Conservation (phyloP, 2,797 vertebrate species). For the Podarcis siculus region DNA sequence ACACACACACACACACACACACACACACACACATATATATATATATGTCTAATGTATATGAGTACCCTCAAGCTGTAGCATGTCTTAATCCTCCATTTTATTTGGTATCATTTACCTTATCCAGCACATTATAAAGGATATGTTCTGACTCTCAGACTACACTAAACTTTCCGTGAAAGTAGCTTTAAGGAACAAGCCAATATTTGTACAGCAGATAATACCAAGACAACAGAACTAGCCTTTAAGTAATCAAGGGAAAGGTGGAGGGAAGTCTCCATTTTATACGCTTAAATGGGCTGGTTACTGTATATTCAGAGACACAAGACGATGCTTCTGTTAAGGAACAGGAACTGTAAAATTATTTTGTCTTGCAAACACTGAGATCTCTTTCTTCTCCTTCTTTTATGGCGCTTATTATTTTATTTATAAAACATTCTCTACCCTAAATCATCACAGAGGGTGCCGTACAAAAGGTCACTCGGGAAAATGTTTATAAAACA, state of each 20-base stretch:
- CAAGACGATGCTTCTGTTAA: conserved; percentile 32
- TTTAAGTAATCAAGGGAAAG: conserved; percentile 25
- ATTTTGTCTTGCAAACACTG: conserved; percentile 56
- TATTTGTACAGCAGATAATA: conserved; percentile 59
- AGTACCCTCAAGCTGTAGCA: conserved; percentile 71
- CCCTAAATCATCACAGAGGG: conserved; percentile 55
- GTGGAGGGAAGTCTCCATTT: conserved; percentile 34
- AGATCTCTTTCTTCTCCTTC: not conserved
- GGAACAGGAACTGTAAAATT: conserved; percentile 60
- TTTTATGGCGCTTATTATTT: conserved; percentile 31
- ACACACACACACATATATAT: not conserved
- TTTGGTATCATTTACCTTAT: conserved; percentile 68
- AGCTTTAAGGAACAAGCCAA: conserved; percentile 48
- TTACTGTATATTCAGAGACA: conserved; percentile 3
- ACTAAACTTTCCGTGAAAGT: conserved; percentile 63
- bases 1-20: not conserved
- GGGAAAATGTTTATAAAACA: conserved; percentile 52
- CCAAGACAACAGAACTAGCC: conserved; percentile 47
- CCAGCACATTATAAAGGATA: conserved; percentile 49
- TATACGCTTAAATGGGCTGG: conserved; percentile 3
- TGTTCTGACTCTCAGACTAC: conserved; percentile 41
- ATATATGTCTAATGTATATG: conserved; percentile 9
- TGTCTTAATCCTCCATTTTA: conserved; percentile 73
- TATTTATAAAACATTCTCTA: conserved; percentile 56
- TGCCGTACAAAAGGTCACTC: conserved; percentile 34